Base-by-base conservation (phyloP, 2,113 vertebrate genomes). In the Eudyptes chrysolophus region DNA sequence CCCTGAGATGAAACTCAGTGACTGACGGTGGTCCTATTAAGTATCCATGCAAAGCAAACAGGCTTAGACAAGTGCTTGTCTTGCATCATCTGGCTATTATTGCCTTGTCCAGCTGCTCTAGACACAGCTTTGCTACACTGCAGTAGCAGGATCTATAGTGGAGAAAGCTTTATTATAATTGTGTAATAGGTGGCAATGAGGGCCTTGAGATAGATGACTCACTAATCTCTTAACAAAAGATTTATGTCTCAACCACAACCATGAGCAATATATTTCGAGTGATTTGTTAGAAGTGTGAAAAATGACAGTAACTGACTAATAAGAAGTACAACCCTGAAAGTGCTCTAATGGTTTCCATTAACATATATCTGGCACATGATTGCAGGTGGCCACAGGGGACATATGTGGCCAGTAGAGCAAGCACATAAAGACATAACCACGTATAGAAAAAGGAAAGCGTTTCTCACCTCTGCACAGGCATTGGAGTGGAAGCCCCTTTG, bases 351-450 rank as follows among this genome's bases (percentile, higher is more conserved):
- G 21, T 61, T 86, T 17, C 11, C 46, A 69, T 26, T 61, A 21
- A n/a, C 32, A 27, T 19, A 3, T 27, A 36, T 60, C 68, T 30
- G 15, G 32, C 32, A n/a, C n/a, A n/a, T n/a, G n/a, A 32, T 32
- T 74, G 22, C 34, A 48, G 54, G 44, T 16, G 77, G 64, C 64
- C 60, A 77, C n/a, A 26, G n/a, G 40, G 26, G 46, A 38, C 25
- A 18, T 3, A 12, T 0, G 12, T 3, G 21, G 42, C 34, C 44
- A 57, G 42, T 3, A 38, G 13, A 65, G 19, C 0, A 1, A 61
- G 44, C 25, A 16, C 10, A 17, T 55, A 30, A 42, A 64, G 51
- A 30, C 34, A 51, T 7, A 29, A 19, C 20, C 40, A 6, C 0
- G 3, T 17, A 24, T 13, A 48, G 62, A 19, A 85, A 75, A 52